Base-by-base conservation (phyloP, 2,888 invertebrate species). In the Nomada ferruginata region DNA sequence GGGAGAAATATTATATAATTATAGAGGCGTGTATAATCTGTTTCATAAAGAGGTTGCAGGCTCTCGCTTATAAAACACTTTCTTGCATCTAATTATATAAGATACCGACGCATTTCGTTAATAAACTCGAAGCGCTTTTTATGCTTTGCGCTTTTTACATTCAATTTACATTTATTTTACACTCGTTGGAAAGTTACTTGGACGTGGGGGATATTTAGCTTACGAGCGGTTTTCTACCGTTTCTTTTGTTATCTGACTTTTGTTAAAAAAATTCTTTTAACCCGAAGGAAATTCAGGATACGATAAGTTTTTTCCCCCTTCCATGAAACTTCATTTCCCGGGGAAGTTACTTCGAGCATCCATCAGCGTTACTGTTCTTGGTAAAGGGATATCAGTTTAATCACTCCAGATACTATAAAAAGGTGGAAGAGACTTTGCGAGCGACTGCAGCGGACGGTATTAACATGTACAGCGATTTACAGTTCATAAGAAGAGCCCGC, bases 381-480 rank as follows among this genome's bases (percentile, higher is more conserved):
- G 15, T 57, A 23, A 68, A 44, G 18, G 57, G n/a, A 57, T 44
- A 57, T 57, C 44, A 57, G 57, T 59, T 70, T 70, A 70, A 70
- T 60, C 47, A 20, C 13, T 11, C 13, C 47, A 20, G 29, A 9
- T 60, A 1, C 57, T n/a, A 20, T 70, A 60, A 50, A 70, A 60
- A 59, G 47, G 20, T 26, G 20, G n/a, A 29, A 50, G 47, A 60
- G 29, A 29, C 20, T 10, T 29, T 15, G 23, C 18, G n/a, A n/a
- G 44, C 47, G 44, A 57, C 18, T n/a, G 4, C n/a, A 15, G n/a
- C 15, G 69, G 0, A 20, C 5, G 44, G 3, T 29, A 59, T 47
- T 70, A 70, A 60, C 13, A 59, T 60, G 69, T 20, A 61, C 18
- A n/a, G 7, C 26, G 26, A 75, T 15, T 65, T 57, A 26, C 20